Base-by-base conservation (phyloP, 2,888 invertebrate genomes). In the Sinhomidia bicolor region DNA sequence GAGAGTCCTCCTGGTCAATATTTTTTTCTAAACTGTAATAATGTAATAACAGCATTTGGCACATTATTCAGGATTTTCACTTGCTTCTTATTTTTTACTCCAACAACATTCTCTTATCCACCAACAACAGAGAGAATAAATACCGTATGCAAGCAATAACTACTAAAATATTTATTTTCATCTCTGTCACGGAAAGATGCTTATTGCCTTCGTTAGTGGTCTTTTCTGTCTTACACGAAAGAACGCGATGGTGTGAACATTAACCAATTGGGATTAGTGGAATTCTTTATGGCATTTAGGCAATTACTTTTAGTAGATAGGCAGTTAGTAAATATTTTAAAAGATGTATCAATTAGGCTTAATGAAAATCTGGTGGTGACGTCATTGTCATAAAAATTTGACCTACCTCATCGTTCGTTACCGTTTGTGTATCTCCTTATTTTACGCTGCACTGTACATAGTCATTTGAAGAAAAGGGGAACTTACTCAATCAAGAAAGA, bases 101-200 rank as follows among this genome's bases (percentile, higher is more conserved):
- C 7, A 5, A 68, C 12, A 36, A 26, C 36, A 14, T n/a, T n/a
- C n/a, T n/a, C 36, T 36, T 36, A 36, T 32, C 1, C 65, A 3
- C n/a, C 7, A 5, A 68, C 12, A 36, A 26, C 36, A 14, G 4
- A 44, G 12, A 12, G 12, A 36, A 26, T 20, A 20, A 6, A 6
- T 36, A 68, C 65, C 65, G 65, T 68, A 36, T 68, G n/a, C n/a
- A 7, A 7, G 14, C 17, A 12, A 32, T n/a, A 60, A 60, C 12
- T 6, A 57, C 20, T 23, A 57, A 14, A 68, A 71, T 20, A 71
- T n/a, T 41, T n/a, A n/a, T n/a, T 41, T 71, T 71, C 23, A 41
- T 29, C 36, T 71, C 47, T 47, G 44, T 74, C 74, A 74, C 74
- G 74, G 74, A 74, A 74, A 74, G 26, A 26, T 74, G 44, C 47